A percentile compares a stretch with the other conserved stretches of the same genome.
These are phyloP conservation scores for Thymallus thymallus DNA, from an alignment of 2,113 vertebrate genomes.

Conservation along the genomic window DNA sequence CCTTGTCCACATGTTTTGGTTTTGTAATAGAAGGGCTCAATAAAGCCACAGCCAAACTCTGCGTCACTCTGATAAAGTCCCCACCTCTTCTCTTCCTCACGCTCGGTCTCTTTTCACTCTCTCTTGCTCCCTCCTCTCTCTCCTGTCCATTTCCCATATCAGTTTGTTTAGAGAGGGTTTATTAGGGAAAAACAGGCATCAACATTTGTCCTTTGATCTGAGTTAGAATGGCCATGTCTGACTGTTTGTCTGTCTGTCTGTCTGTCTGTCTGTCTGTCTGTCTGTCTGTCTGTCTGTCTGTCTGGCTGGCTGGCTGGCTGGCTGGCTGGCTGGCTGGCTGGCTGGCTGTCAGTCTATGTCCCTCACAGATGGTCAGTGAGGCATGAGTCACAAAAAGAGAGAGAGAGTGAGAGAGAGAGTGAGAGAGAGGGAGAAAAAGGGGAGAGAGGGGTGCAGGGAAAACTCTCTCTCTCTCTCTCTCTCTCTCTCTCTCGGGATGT, in stretches of 20 bases:
- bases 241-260: not conserved
- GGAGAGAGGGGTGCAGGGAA: conserved; percentile 30
- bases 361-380: conserved; percentile 16
- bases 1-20: conserved; percentile 27
- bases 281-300: conserved; percentile 10
- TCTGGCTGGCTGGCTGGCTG: not conserved
- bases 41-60: conserved; percentile 33
- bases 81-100: conserved; percentile 12
- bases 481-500: no score
- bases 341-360: conserved; percentile 10
- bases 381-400: conserved; percentile 11
- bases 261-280: not conserved
- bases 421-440: conserved; percentile 3
- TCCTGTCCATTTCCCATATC: conserved; percentile 33
- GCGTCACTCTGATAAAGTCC: conserved; percentile 11
- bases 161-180: conserved; percentile 41
- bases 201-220: conserved; percentile 57
- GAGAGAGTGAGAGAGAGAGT: conserved; percentile 23
- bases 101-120: no score
- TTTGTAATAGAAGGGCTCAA: conserved; percentile 39
- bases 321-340: not conserved
- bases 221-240: conserved; percentile 35
- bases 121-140: conserved; percentile 10
- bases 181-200: conserved; percentile 45
- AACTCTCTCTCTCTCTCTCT: no score